Evolutionary conservation across 1,140 invertebrate species (phyloP).

Genomic region (Popillia japonica): DNA sequence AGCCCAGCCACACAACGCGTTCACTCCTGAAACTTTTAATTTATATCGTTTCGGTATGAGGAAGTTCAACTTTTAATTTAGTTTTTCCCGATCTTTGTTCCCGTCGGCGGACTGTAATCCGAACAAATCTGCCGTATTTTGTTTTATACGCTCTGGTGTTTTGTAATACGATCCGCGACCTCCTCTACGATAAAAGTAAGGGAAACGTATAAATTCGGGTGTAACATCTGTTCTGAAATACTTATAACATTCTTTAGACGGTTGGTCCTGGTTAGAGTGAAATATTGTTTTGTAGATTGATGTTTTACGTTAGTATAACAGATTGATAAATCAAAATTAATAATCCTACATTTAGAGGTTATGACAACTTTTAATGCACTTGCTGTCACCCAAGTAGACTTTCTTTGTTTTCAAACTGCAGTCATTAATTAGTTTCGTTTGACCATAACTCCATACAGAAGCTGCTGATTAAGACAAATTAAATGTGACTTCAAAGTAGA

Average conservation of each 20-base stretch:
- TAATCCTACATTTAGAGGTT: no score
- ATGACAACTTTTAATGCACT: no score
- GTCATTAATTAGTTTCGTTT: no score
- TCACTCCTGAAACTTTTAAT: slow-evolving; percentile 24
- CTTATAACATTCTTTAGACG: background rate
- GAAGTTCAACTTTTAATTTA: slow-evolving; percentile 34
- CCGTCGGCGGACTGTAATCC: background rate
- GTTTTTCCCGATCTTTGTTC: slow-evolving; percentile 17
- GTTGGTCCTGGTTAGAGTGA: background rate
- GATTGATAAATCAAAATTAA: no score
- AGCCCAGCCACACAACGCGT: background rate
- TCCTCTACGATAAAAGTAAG: background rate
- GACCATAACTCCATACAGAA: no score
- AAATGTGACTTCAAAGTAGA: no score
- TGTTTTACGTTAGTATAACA: no score
- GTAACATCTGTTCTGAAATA: slow-evolving; percentile 13
- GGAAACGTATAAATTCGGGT: slow-evolving; percentile 30
- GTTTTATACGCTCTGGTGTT: background rate
- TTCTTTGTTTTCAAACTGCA: no score
- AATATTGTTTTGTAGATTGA: background rate
- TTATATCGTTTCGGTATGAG: slow-evolving; percentile 30
- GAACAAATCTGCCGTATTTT: slow-evolving; percentile 25
- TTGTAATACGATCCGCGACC: background rate
- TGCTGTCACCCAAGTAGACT: no score
- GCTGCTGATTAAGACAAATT: no score